Evolutionary conservation across 92 coral and sea anemone species (phyloP), one percentile per base, ranked within the genome.

Genomic region (Siderastrea siderea): DNA sequence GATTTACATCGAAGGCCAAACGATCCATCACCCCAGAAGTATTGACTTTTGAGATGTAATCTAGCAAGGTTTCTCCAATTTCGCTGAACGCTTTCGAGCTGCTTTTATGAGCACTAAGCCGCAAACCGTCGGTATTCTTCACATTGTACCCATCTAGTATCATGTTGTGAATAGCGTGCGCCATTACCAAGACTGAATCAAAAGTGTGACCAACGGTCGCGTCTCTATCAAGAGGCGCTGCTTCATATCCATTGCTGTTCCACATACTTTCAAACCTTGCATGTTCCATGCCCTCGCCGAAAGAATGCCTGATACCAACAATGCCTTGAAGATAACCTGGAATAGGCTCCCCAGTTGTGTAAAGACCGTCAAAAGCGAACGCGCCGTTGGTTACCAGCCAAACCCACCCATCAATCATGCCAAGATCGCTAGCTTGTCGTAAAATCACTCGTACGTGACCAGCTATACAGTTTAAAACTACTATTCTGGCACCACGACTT

Each of bases 321-420:
- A 96, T 68, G 59, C 99, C 99, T 55, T 77, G 92, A 47, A 96
- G 68, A 71, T 95, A 90, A 17, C 71, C 91, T 6, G 99, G 98
- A 38, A 89, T 87, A n/a, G 83, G 38, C 6, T 71, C 84, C 3
- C 71, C 94, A 17, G 58, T 57, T 70, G 78, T 83, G 47, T 79
- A 96, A 17, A 96, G 62, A 8, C 96, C 93, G 47, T 88, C 86
- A 54, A 93, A 90, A 1, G 93, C 86, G 50, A 95, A 95, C 1
- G 95, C 94, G 4, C 94, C 98, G 68, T 89, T 93, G 43, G 90
- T 89, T 1, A 95, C 91, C 26, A 95, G 86, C 99, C 99, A 96
- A 6, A 95, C 99, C 88, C 96, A 92, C 11, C 94, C 95, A 13
- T 90, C 88, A 45, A 92, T 57, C 95, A 96, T 94, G 19, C 90